Base-by-base conservation (phyloP, 2,888 invertebrate species). In the Apodemia hepburni region DNA sequence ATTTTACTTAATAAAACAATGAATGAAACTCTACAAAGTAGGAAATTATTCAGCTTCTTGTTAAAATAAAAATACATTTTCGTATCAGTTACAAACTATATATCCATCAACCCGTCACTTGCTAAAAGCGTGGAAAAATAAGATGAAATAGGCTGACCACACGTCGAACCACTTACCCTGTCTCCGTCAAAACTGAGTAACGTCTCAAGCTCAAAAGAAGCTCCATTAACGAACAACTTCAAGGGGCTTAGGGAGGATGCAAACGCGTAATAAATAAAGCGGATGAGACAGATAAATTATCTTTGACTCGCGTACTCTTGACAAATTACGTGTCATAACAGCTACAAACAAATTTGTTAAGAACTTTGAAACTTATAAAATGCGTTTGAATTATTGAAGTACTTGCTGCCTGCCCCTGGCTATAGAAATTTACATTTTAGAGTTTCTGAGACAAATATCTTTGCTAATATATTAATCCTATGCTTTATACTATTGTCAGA, bases 281-380 rank as follows among this genome's bases (percentile, higher is more conserved):
- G 81, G 81, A 83, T 80, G 87, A 89, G 88, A 88, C 87, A 88
- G 87, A 90, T 89, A 89, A 89, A 89, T 90, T 89, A 89, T 87
- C 85, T 89, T 89, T 87, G 89, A 87, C 87, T 90, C 79, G 81
- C 80, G 79, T 82, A 83, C 80, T 80, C 81, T 79, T 87, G 87
- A 90, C 87, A 88, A 89, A 90, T 89, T 87, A 83, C 84, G 85
- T 85, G 87, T 87, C 89, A 87, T 87, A 88, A 85, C 84, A 84
- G 83, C 83, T 82, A 82, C 86, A 88, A 86, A 85, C 85, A 87
- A 87, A 87, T 85, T 88, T 85, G 82, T 82, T 81, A 78, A 74
- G 80, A 83, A 85, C 82, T 82, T 79, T 79, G 82, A 85, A 86
- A 82, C 84, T 85, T 78, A 78, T 80, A 81, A 84, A 81, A 66